phyloP scores from a whole-genome alignment of 2,797 vertebrate species.

The Eulemur coronatus region DNA sequence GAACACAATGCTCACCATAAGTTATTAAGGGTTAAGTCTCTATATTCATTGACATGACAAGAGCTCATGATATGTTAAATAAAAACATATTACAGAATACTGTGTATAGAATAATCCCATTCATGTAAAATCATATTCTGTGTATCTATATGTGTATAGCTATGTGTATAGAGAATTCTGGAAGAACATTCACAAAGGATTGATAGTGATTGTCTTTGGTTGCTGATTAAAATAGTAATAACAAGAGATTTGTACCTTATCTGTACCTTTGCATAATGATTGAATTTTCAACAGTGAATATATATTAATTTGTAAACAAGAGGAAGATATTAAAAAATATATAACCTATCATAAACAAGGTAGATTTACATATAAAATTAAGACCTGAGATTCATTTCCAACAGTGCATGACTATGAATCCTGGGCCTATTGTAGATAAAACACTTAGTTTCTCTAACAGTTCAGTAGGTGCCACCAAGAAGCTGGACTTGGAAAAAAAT shows the following conservation, averaged over 20 bases:
- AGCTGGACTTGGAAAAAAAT: slow-evolving; percentile 33
- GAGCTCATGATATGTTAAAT: slow-evolving; percentile 27
- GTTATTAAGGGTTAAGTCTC: background rate
- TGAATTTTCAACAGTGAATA: slow-evolving; percentile 36
- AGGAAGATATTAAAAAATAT: slow-evolving; percentile 37
- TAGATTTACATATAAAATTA: slow-evolving; percentile 25
- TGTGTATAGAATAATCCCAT: background rate
- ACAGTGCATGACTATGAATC: background rate
- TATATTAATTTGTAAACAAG: slow-evolving; percentile 17
- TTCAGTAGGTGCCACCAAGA: slow-evolving; percentile 14
- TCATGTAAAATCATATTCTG: slow-evolving; percentile 33
- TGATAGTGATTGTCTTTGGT: background rate
- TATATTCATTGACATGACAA: slow-evolving; percentile 3
- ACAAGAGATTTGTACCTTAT: background rate
- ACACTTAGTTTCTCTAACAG: background rate
- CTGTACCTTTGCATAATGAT: slow-evolving; percentile 10
- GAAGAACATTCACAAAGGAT: slow-evolving; percentile 9
- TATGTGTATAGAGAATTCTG: background rate
- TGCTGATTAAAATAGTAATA: slow-evolving; percentile 38
- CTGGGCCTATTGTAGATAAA: background rate
- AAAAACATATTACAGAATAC: slow-evolving; percentile 48
- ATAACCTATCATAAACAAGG: background rate
- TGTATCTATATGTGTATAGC: background rate
- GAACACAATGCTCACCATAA: background rate
- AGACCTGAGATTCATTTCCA: slow-evolving; percentile 9